Evolutionary conservation across 92 coral and sea anemone genomes (phyloP), one percentile per base, ranked within the genome.

Genomic region (Pocillopora grandis): DNA sequence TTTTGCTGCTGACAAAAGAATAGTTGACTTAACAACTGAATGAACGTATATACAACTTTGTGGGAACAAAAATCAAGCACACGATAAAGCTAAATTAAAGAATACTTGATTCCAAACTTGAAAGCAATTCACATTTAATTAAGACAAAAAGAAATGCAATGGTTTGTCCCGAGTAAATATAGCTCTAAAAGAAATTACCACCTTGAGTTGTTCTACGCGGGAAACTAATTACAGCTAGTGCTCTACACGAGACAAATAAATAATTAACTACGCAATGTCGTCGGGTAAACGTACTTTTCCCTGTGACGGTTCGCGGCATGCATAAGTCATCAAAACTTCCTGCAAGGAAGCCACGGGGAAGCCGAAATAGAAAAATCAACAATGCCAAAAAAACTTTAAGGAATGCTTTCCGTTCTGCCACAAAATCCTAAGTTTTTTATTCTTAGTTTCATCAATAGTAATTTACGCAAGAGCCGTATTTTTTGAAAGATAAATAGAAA

Each of bases 221-320:
- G 60, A 81, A 60, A 21, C 70, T 81, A 71, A 81, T 81, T 81
- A 61, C 37, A 58, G 14, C 17, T 49, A 64, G 69, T 58, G 52
- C 52, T 42, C 52, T 42, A 42, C 52, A 6, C 42, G 60, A 72
- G 13, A 31, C 71, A 15, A 8, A 81, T 81, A 8, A 71, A 71
- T 81, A 35, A 81, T 58, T 81, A 21, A 70, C 5, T 16, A 58
- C 8, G 79, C 58, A 56, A 36, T 4, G 57, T 33, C 74, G 49
- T 69, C 42, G 42, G 74, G 52, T 35, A 69, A 36, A 69, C 1
- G 52, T 69, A 69, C 55, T 42, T 5, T 59, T 59, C 62, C n/a
- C 56, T 69, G 7, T 2, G 19, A 2, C 33, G 31, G 31, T 68
- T 15, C 31, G 19, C 62, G 62, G 62, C 62, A 59, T 59, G 62